phyloP scores from a whole-genome alignment of 92 coral and sea anemone species.

The Porites rus region DNA sequence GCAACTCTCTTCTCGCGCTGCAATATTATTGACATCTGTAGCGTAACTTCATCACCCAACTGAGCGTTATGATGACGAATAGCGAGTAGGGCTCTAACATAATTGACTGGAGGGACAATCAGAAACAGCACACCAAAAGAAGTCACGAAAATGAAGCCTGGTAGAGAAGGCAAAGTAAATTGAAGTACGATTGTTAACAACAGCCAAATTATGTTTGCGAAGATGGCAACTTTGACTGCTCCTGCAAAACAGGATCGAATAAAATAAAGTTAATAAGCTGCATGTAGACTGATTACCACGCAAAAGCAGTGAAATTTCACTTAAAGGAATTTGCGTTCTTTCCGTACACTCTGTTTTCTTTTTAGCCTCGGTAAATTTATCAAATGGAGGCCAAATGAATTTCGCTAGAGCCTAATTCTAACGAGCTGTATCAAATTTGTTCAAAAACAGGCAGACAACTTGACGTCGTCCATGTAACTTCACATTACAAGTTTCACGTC shows the following conservation, averaged over 20 bases:
- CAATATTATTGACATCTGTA: background rate
- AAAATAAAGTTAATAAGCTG: no score
- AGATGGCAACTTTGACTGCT: background rate
- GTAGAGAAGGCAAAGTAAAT: background rate
- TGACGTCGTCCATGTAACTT: no score
- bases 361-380: no score
- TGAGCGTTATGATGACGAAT: slow-evolving; percentile 15
- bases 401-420: no score
- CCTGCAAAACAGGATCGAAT: background rate
- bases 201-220: background rate
- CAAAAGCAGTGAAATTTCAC: no score
- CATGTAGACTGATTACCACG: no score
- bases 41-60: background rate
- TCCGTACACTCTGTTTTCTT: no score
- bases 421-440: no score
- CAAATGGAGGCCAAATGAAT: no score
- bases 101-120: background rate
- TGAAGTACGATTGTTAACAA: background rate
- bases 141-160: background rate
- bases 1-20: slow-evolving; percentile 18
- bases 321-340: no score
- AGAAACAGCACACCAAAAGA: background rate
- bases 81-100: background rate
- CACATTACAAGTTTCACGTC: no score
- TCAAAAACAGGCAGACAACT: no score